These are phyloP conservation scores for Liasis olivaceus DNA, from an alignment of 2,797 vertebrate genomes.

Conservation along the genomic window DNA sequence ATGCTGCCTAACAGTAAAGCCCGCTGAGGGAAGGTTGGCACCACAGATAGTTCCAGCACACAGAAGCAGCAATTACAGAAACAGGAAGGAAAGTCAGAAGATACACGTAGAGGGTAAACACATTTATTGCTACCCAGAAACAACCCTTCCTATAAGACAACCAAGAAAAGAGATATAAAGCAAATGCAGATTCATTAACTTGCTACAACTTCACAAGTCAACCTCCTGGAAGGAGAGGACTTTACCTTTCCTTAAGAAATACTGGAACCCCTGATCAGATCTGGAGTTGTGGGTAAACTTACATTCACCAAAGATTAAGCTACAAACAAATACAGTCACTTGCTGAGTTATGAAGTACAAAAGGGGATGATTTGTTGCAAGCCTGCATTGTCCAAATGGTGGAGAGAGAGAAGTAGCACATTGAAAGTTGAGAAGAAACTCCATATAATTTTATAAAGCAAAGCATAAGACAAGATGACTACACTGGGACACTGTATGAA, in stretches of 20 bases:
- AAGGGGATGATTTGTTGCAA: neutral
- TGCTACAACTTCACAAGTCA: neutral
- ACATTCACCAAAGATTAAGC: neutral
- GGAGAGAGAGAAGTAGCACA: neutral
- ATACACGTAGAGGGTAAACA: neutral
- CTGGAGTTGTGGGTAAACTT: neutral
- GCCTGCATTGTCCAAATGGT: neutral
- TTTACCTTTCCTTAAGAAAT: neutral
- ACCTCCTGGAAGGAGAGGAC: neutral
- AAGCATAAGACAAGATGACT: neutral
- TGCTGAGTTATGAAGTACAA: neutral
- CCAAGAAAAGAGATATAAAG: neutral
- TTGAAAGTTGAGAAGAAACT: neutral
- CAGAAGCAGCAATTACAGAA: neutral
- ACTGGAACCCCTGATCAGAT: neutral
- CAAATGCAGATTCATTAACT: neutral
- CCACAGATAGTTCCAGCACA: neutral
- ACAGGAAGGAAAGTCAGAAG: neutral
- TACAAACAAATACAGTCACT: neutral
- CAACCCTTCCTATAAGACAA: neutral
- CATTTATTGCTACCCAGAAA: neutral
- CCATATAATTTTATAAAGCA: neutral
- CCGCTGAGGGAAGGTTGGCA: neutral
- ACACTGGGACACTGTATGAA: neutral
- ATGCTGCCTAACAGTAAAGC: neutral